phyloP scores from a whole-genome alignment of 2,113 vertebrate genomes.

The Hiodon alosoides region DNA sequence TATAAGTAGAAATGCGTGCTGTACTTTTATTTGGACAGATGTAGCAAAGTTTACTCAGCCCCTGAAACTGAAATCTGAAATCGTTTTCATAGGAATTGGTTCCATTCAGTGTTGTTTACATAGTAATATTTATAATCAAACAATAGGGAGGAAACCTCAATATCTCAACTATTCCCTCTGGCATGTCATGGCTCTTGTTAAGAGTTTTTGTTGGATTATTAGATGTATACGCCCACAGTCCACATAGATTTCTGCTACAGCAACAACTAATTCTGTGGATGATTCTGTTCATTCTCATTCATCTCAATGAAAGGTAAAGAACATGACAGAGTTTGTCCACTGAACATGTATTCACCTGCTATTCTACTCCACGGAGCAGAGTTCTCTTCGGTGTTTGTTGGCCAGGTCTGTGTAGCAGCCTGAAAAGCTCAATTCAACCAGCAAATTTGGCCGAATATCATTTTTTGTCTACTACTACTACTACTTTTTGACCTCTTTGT shows the following conservation, averaged over 20 bases:
- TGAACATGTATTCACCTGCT: background rate
- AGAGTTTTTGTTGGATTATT: background rate
- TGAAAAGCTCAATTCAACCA: background rate
- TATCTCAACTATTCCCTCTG: background rate
- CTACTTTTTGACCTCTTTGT: too few relatives aligned
- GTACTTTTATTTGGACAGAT: background rate
- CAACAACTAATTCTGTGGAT: background rate
- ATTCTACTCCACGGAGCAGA: background rate
- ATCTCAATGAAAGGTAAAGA: background rate
- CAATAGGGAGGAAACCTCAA: background rate
- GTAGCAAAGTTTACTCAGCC: background rate
- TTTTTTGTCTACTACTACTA: too few relatives aligned
- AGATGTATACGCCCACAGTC: too few relatives aligned
- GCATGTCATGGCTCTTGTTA: background rate
- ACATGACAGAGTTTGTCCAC: background rate
- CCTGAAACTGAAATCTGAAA: background rate
- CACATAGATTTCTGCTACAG: background rate
- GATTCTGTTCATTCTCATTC: background rate
- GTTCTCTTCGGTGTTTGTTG: background rate
- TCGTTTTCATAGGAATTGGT: background rate
- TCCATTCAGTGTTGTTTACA: background rate
- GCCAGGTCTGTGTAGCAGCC: background rate
- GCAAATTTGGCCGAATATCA: too few relatives aligned
- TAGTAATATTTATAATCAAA: background rate
- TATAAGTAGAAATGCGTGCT: background rate